phyloP scores from a whole-genome alignment of 2,888 invertebrate genomes.

The Thysanoteuthis rhombus region DNA sequence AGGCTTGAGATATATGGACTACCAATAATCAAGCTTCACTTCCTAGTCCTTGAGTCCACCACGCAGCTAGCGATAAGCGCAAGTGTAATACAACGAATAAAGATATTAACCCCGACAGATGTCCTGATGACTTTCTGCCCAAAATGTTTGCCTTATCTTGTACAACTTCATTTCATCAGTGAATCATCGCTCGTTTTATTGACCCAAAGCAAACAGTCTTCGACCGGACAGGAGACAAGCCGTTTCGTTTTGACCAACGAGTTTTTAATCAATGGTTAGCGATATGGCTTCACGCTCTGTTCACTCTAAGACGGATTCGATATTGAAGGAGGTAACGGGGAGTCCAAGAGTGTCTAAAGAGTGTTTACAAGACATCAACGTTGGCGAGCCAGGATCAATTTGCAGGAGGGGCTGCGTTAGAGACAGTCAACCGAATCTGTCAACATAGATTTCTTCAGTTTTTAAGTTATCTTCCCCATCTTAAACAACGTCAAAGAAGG shows the following conservation, averaged over 20 bases:
- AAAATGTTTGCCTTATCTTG: background rate
- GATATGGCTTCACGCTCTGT: background rate
- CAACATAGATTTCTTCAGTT: too few species aligned
- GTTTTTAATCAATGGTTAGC: background rate
- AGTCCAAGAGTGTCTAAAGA: background rate
- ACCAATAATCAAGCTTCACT: background rate
- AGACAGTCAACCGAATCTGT: too few species aligned
- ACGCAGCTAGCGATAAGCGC: background rate
- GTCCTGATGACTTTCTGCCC: background rate
- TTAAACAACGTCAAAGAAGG: too few species aligned
- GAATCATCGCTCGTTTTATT: background rate
- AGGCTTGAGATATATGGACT: too few species aligned
- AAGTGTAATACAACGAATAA: background rate
- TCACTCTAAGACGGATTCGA: background rate
- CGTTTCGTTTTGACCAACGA: background rate
- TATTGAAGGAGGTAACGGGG: background rate
- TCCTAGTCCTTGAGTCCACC: background rate
- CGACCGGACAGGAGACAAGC: background rate
- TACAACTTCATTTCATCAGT: background rate
- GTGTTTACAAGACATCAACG: background rate
- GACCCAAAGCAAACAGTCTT: background rate
- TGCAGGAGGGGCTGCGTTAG: too few species aligned
- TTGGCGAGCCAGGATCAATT: background rate
- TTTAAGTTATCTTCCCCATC: too few species aligned
- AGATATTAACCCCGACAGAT: background rate